A percentile compares a stretch with the other conserved stretches of the same genome.
These are phyloP conservation scores for Apostichopus parvimensis DNA, from an alignment of 35 echinoderm and acorn worm species.

Conservation along the genomic window DNA sequence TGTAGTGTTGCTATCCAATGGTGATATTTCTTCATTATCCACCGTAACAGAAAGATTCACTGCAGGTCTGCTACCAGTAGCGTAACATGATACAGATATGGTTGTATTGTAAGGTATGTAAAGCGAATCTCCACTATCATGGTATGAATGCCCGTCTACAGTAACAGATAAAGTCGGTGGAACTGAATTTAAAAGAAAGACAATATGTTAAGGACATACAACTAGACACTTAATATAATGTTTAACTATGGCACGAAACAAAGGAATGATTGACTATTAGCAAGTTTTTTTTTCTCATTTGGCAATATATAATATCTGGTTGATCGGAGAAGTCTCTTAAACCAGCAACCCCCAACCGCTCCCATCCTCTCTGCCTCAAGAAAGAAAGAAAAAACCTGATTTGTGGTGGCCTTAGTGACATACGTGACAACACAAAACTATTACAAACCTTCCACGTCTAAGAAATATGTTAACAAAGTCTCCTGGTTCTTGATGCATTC, in stretches of 20 bases:
- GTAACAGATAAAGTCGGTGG: neutral
- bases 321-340: no score
- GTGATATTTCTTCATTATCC: neutral
- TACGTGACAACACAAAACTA: neutral
- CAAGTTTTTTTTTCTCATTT: no score
- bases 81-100: neutral
- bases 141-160: neutral
- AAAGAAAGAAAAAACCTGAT: neutral
- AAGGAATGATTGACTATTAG: no score
- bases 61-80: neutral
- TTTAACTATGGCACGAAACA: neutral
- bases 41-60: neutral
- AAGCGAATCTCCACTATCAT: neutral
- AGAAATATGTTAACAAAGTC: neutral
- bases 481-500: neutral
- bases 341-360: no score
- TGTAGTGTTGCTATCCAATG: no score
- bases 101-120: neutral
- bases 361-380: neutral
- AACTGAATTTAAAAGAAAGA: neutral
- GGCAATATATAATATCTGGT: no score
- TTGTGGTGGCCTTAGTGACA: neutral
- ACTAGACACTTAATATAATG: neutral
- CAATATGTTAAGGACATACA: neutral
- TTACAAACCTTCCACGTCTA: neutral